Conservation (phyloP, 2,113 vertebrate genomes). For the Capra hircus region DNA sequence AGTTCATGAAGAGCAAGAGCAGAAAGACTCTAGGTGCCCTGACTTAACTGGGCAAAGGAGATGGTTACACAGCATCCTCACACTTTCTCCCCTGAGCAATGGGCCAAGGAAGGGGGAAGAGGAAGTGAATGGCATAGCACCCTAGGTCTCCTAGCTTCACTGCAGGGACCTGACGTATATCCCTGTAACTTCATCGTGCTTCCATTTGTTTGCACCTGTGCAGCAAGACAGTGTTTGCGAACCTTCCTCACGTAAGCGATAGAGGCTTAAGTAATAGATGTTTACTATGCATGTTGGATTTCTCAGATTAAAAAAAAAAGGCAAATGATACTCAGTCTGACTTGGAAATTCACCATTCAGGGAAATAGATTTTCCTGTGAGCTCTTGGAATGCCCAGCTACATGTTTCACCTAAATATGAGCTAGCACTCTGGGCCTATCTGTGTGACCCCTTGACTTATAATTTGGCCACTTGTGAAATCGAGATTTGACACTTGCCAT, state of each 20-base stretch:
- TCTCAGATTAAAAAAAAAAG: background rate
- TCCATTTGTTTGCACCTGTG: background rate
- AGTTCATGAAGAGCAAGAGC: background rate
- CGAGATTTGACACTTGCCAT: background rate
- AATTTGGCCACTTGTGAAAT: background rate
- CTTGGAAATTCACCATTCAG: background rate
- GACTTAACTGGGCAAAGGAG: background rate
- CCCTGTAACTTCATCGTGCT: background rate
- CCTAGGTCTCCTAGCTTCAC: background rate
- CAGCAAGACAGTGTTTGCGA: background rate
- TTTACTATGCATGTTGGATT: background rate
- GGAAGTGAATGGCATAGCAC: background rate
- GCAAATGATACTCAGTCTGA: background rate
- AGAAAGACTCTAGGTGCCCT: background rate
- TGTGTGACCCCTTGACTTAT: background rate
- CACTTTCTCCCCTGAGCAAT: background rate
- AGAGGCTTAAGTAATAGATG: background rate
- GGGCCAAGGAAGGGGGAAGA: background rate
- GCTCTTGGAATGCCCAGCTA: background rate
- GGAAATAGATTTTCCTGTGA: background rate
- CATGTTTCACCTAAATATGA: conserved; percentile 19
- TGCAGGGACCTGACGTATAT: too few relatives aligned
- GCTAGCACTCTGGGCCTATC: background rate
- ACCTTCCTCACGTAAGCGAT: background rate
- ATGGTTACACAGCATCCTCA: background rate